Conservation (phyloP, 2,113 vertebrate genomes). For the Lagenorhynchus albirostris region DNA sequence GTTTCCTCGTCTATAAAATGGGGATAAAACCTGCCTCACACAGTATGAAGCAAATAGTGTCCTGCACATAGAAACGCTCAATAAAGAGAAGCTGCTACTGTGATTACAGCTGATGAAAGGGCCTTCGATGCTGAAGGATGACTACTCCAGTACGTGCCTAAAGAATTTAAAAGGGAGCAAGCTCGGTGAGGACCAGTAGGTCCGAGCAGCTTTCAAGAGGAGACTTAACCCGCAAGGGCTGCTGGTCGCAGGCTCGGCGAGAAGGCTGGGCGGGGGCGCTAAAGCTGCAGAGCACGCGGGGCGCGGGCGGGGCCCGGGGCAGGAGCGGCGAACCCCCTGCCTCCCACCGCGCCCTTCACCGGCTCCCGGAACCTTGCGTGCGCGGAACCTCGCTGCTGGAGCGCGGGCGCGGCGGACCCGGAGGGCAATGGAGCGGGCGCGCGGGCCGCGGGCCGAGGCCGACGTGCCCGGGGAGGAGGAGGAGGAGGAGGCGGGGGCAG, state of each 20-base stretch:
- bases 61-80: background rate
- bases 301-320: fast-evolving
- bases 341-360: background rate
- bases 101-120: background rate
- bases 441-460: background rate
- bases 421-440: slow-evolving; percentile 45
- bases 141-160: background rate
- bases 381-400: slow-evolving; percentile 41
- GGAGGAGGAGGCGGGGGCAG: background rate
- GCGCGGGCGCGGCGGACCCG: background rate
- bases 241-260: slow-evolving; percentile 1
- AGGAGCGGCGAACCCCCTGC: background rate
- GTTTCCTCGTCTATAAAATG: background rate
- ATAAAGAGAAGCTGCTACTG: background rate
- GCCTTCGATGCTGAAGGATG: background rate
- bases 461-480: background rate
- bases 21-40: background rate
- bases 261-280: background rate
- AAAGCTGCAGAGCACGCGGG: fast-evolving
- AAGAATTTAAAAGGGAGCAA: background rate
- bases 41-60: background rate
- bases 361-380: slow-evolving; percentile 52
- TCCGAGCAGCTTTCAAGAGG: background rate
- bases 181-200: background rate
- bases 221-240: background rate